Conservation (phyloP, 2,888 invertebrate species). For the Coelopa pilipes region DNA sequence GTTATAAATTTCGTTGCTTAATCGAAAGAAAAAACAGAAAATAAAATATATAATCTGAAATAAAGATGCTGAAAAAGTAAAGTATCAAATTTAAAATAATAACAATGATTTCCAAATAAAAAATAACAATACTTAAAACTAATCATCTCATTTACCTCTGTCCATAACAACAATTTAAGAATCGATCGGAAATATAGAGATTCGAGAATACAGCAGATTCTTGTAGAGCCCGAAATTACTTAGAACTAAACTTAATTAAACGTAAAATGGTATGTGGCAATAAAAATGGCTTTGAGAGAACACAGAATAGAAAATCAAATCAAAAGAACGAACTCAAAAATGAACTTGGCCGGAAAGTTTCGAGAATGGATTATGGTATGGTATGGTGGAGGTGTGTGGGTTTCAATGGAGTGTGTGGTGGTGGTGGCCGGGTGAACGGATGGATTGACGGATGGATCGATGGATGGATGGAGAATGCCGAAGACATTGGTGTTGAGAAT, state of each 20-base stretch:
- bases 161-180: slow-evolving; percentile 27
- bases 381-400: not conserved
- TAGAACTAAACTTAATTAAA: slow-evolving; percentile 7
- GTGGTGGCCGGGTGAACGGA: not conserved
- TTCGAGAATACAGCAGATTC: not conserved
- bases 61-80: slow-evolving; percentile 60
- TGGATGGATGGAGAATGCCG: slow-evolving; percentile 51
- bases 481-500: slow-evolving; percentile 65
- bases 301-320: not conserved
- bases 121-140: slow-evolving; percentile 35
- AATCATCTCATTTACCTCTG: slow-evolving; percentile 40
- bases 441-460: slow-evolving; percentile 19
- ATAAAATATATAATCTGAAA: slow-evolving; percentile 52
- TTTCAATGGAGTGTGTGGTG: slow-evolving; percentile 8
- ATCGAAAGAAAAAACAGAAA: slow-evolving; percentile 40
- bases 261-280: not conserved
- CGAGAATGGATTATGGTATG: not conserved
- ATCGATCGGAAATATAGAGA: not conserved
- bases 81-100: slow-evolving; percentile 39
- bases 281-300: not conserved
- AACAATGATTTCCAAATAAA: slow-evolving; percentile 11
- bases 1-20: slow-evolving; percentile 23
- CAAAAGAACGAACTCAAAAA: not conserved
- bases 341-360: not conserved
- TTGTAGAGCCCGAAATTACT: not conserved